These are phyloP conservation scores for Sebastiscus albofasciatus DNA, from an alignment of 2,797 vertebrate species.

Conservation along the genomic window DNA sequence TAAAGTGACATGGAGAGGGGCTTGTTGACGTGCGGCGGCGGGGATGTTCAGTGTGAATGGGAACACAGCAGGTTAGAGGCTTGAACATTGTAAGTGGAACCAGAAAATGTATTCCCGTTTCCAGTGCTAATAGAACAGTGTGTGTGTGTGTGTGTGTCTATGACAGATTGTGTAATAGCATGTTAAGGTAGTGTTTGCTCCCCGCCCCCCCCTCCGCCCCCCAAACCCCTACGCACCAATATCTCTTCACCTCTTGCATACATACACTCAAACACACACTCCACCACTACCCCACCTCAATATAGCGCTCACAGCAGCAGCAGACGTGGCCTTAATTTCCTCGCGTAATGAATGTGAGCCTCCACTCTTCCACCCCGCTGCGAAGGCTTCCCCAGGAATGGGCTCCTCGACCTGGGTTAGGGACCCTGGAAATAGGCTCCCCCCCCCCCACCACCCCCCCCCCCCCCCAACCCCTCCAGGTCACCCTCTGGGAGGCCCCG, in stretches of 20 bases:
- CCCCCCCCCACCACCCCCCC: background rate
- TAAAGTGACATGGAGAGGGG: slow-evolving; percentile 40
- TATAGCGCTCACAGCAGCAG: slow-evolving; percentile 30
- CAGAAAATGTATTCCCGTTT: slow-evolving; percentile 30
- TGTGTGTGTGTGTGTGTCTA: background rate
- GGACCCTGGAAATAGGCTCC: slow-evolving; percentile 53
- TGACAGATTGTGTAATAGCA: slow-evolving; percentile 49
- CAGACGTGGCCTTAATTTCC: slow-evolving; percentile 75
- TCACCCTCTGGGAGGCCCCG: slow-evolving; percentile 69
- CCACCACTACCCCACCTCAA: slow-evolving; percentile 11
- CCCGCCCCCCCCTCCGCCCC: background rate
- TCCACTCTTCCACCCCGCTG: slow-evolving; percentile 50
- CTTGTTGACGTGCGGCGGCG: background rate
- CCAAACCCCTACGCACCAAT: slow-evolving; percentile 10
- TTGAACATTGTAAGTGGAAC: slow-evolving; percentile 22
- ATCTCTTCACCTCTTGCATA: slow-evolving; percentile 38
- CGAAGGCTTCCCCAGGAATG: slow-evolving; percentile 66
- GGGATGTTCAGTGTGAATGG: background rate
- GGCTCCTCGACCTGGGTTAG: slow-evolving; percentile 56
- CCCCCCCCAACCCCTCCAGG: slow-evolving; percentile 53
- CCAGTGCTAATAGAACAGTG: slow-evolving; percentile 10
- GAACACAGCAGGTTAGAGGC: slow-evolving; percentile 37
- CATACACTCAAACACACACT: slow-evolving; percentile 15
- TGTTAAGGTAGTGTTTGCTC: slow-evolving; percentile 16
- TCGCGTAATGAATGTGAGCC: slow-evolving; percentile 71